Base-by-base conservation (phyloP, 2,113 vertebrate genomes). In the Mixornis gularis region DNA sequence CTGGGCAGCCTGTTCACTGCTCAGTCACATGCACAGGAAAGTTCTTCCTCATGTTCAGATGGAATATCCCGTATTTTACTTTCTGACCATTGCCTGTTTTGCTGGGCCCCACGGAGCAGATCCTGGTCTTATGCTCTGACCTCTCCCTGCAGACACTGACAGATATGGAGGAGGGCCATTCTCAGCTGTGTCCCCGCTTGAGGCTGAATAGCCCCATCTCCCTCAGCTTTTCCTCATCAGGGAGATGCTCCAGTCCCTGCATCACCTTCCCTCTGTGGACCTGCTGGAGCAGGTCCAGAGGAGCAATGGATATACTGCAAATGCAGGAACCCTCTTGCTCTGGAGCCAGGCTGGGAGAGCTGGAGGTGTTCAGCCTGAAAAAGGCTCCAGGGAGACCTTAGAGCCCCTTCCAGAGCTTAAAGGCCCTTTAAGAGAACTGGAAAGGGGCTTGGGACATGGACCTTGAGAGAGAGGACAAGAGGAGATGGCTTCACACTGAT, bases 281-380 rank as follows among this genome's bases (percentile, higher is more conserved):
- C 36, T 52, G 51, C 12, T 52, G 0, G 0, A 44, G 22, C 12
- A 53, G 12, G 12, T 55, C 51, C 60, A 52, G 44, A 44, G 46
- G 46, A 69, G n/a, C 40, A 77, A n/a, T 12, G 3, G 40, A 53
- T 19, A 46, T 46, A n/a, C n/a, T 69, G 29, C 22, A 24, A 44
- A 10, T 32, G n/a, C 40, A 29, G 40, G 48, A 78, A 21, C 12
- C 16, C 38, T 43, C 25, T 25, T 38, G 46, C 27, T 52, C 63
- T 44, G 38, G 10, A 60, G 27, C 12, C 22, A 13, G 10, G n/a
- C 40, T 53, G 46, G 27, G 12, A 38, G 32, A 60, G n/a, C n/a
- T 85, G 36, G 1, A 4, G 15, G 9, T 12, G 46, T 13, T 38
- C 32, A 77, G 24, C n/a, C n/a, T 36, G 36, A 30, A 70, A 7